Evolutionary conservation across 2,888 invertebrate genomes (phyloP), one percentile per base, ranked within the genome.

Genomic region (Tiliacea citrago): DNA sequence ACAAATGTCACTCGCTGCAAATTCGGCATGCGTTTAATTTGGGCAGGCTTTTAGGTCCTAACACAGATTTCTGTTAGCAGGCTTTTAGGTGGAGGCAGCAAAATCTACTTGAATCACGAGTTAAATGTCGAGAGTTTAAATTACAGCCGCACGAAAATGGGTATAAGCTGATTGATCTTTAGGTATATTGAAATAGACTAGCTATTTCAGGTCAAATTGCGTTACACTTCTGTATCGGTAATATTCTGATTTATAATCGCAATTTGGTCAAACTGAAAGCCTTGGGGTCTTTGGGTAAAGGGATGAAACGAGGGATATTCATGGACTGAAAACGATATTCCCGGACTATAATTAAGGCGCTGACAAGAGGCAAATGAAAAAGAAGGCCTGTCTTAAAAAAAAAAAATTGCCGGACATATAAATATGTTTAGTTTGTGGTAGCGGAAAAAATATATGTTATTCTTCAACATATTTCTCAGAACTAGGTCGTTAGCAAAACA

Each of bases 1-100:
- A 81, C 69, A 18, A 55, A 39, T 35, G 66, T 35, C 62, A 55
- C 55, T 42, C 13, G 12, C 16, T 60, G 55, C 13, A 45, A 58
- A 69, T 77, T 35, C 47, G 10, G 45, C 49, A 12, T 69, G 53
- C 45, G 16, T 62, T 65, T 67, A 47, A 67, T 76, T 68, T 39
- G 3, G 65, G 3, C 57, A 45, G 13, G 55, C 49, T 53, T 68
- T 78, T 35, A 39, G 24, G 21, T 24, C 6, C 7, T 1, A 16
- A 47, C 13, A 45, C n/a, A n/a, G 18, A 51, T 21, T 47, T 24
- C 18, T 24, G 45, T 66, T 66, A 49, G n/a, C 39, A 45, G 13
- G 63, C 35, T 49, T 47, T 63, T 13, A 65, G 5, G 35, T n/a
- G 18, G 4, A 53, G 35, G 10, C 18, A 4, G n/a, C 1, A 10